phyloP scores from a whole-genome alignment of 2,888 invertebrate genomes.

The Caenorhabditis sulstoni region DNA sequence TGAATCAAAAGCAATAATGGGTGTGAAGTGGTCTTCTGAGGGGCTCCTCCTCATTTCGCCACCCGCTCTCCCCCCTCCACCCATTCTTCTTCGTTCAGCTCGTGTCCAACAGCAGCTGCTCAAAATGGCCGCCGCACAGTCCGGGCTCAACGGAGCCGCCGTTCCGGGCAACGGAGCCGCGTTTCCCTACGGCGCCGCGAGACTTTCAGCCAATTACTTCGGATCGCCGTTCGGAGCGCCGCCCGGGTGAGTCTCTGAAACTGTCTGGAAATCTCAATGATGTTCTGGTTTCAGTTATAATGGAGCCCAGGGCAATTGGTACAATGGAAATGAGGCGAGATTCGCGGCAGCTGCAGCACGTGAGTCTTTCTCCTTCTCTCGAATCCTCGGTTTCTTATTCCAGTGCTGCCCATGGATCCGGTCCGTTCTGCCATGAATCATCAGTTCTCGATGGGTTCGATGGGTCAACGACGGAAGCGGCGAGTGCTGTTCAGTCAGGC shows the following conservation, averaged over 20 bases:
- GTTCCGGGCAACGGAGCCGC: conserved; percentile 5
- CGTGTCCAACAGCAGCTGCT: conserved; percentile 70
- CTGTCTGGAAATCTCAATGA: neutral
- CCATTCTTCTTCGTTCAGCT: conserved; percentile 54
- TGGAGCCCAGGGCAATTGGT: conserved; percentile 56
- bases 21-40: conserved; percentile 47
- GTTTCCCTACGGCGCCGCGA: conserved; percentile 22
- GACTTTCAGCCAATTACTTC: conserved; percentile 32
- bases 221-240: conserved; percentile 9
- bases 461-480: conserved; percentile 69
- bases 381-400: conserved; percentile 15
- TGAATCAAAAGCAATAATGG: conserved; percentile 55
- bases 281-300: conserved; percentile 49
- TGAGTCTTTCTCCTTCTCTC: conserved; percentile 29
- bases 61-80: neutral
- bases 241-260: conserved; percentile 17
- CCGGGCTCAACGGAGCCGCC: conserved; percentile 11
- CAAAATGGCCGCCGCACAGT: conserved; percentile 68
- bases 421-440: conserved; percentile 65
- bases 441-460: conserved; percentile 48
- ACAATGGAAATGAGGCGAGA: conserved; percentile 62
- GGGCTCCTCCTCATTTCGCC: conserved; percentile 40
- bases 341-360: conserved; percentile 64
- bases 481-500: conserved; percentile 73
- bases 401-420: conserved; percentile 67